Percentiles rank a stretch among this genome's conserved stretches.
Conservation (phyloP, 1,140 invertebrate genomes). For the Phymastichus coffea region DNA sequence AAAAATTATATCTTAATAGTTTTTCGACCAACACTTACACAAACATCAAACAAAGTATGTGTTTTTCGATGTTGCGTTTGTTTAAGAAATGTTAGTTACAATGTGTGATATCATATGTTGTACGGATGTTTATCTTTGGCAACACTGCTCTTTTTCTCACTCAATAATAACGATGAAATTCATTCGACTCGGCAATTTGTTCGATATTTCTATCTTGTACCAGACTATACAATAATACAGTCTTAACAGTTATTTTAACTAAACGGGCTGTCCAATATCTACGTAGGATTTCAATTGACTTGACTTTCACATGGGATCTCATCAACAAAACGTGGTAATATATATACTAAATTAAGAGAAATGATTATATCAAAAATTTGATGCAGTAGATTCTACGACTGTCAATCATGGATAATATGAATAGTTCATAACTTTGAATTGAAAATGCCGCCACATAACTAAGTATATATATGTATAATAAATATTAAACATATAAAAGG, state of each 20-base stretch:
- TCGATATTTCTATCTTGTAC: slow-evolving; percentile 19
- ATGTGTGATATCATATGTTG: slow-evolving; percentile 1
- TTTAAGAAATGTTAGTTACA: slow-evolving; percentile 1
- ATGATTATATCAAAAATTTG: slow-evolving; percentile 4
- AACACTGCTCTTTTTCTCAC: slow-evolving; percentile 15
- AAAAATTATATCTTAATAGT: not conserved
- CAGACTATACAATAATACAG: not conserved
- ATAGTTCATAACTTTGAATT: too few relatives aligned
- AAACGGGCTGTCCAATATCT: slow-evolving; percentile 12
- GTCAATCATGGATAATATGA: too few relatives aligned
- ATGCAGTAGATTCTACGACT: slow-evolving; percentile 19
- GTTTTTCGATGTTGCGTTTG: not conserved
- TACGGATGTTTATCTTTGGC: slow-evolving; percentile 13
- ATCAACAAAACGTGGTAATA: too few relatives aligned
- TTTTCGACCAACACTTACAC: not conserved
- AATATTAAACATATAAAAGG: slow-evolving; percentile 11
- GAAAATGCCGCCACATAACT: slow-evolving; percentile 8
- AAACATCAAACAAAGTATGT: too few relatives aligned
- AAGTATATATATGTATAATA: too few relatives aligned
- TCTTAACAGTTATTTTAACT: not conserved
- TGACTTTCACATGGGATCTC: too few relatives aligned
- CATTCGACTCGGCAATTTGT: slow-evolving; percentile 4
- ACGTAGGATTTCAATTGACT: slow-evolving; percentile 6
- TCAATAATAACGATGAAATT: not conserved
- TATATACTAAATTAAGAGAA: slow-evolving; percentile 19